Base-by-base conservation (phyloP, 2,888 invertebrate genomes). In the Limnephilus marmoratus region DNA sequence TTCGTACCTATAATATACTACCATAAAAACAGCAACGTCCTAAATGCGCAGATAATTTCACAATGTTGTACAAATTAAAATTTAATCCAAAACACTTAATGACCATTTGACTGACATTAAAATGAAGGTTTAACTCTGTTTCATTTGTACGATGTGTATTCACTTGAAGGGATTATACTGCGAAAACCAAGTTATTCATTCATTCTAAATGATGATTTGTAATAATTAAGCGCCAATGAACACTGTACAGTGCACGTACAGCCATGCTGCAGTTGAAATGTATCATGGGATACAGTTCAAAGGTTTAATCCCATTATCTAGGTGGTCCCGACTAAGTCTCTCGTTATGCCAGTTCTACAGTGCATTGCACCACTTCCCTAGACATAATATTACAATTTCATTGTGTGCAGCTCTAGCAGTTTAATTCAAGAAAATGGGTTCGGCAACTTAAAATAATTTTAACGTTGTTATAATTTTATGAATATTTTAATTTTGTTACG, bases 171-270 rank as follows among this genome's bases (percentile, higher is more conserved):
- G 24, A 68, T 53, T 68, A 9, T 68, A n/a, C 68, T 9, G 7
- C 1, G 7, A 9, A 68, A 68, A 68, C 68, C 24, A 24, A 24
- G 24, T 68, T 68, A 68, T 24, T 68, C 24, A 68, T 68, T 4
- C 68, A 68, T 68, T 7, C 68, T 68, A 68, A 68, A 68, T 68
- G 68, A 68, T 68, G 68, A 68, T 68, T 68, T 9, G 68, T 68
- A 68, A 68, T 68, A 68, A 68, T 68, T n/a, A 68, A 68, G 68
- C 68, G 68, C 68, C 68, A 68, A n/a, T 68, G 68, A 68, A 68
- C 68, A 53, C 53, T 18, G 53, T 18, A 49, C 49, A 49, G 49
- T 49, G 2, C 45, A 45, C 2, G 7, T 41, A 15, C 53, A 68
- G 68, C 11, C 68, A n/a, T 9, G 9, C 68, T 68, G 68, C 68